Percentiles rank a stretch among this genome's conserved stretches.
Conservation (phyloP, 2,797 vertebrate species). For the Anniella stebbinsi region DNA sequence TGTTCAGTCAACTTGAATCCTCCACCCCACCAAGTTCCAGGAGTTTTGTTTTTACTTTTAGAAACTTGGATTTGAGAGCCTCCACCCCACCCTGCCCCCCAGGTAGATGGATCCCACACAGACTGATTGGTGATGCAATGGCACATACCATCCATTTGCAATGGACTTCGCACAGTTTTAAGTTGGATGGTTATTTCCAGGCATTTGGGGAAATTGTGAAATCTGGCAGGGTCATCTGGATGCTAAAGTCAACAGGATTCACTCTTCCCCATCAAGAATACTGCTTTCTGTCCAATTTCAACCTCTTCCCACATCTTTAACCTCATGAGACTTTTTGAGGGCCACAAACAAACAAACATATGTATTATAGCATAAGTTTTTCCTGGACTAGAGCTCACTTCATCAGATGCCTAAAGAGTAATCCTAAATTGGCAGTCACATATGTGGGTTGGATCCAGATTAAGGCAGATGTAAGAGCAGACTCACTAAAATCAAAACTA, state of each 20-base stretch:
- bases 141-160: not conserved
- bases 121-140: too few species aligned
- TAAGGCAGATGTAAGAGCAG: too few species aligned
- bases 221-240: not conserved
- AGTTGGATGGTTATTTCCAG: not conserved
- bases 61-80: not conserved
- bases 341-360: too few species aligned
- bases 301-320: not conserved
- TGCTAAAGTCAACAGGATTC: not conserved
- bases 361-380: too few species aligned
- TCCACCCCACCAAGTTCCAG: not conserved
- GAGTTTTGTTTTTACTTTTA: not conserved
- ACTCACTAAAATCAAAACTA: too few species aligned
- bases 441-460: too few species aligned
- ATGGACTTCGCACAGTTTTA: not conserved
- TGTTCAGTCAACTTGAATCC: not conserved
- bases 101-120: not conserved
- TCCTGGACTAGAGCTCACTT: too few species aligned
- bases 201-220: too few species aligned
- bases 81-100: too few species aligned
- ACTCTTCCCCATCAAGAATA: not conserved
- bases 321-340: not conserved
- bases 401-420: too few species aligned
- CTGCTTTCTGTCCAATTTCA: not conserved
- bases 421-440: too few species aligned